A percentile compares a stretch with the other conserved stretches of the same genome.
Evolutionary conservation across 2,888 invertebrate genomes (phyloP).

Genomic region (Microctonus aethiopoides): DNA sequence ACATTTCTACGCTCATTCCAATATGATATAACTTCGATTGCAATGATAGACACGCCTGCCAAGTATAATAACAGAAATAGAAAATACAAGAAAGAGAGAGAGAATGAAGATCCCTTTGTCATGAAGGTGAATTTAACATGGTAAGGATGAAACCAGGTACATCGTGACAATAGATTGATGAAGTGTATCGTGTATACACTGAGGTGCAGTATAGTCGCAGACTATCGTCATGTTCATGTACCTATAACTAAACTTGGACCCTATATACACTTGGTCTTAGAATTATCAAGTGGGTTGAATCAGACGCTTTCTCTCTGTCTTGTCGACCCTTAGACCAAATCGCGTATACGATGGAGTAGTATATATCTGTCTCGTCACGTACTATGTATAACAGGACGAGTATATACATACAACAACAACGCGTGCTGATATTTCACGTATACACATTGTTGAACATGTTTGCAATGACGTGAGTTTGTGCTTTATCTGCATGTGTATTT

Average conservation of each 20-base stretch:
- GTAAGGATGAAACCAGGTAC: constrained; percentile 55
- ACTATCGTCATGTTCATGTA: too few species aligned
- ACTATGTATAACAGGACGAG: background rate
- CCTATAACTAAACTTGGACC: background rate
- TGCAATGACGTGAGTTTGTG: background rate
- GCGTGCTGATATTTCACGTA: constrained; percentile 18
- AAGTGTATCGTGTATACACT: too few species aligned
- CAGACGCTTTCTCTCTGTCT: background rate
- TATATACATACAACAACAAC: background rate
- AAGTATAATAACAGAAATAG: too few species aligned
- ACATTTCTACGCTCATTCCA: too few species aligned
- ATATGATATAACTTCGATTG: background rate
- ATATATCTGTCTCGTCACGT: constrained; percentile 22
- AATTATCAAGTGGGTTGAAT: background rate
- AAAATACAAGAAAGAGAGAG: too few species aligned
- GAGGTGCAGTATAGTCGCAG: constrained; percentile 50
- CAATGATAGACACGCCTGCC: background rate
- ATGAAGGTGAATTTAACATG: constrained; percentile 58
- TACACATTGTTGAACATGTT: constrained; percentile 5
- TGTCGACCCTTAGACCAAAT: constrained; percentile 12
- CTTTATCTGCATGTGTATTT: background rate
- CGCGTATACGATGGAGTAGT: too few species aligned
- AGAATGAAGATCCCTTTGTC: constrained; percentile 46
- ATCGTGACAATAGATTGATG: constrained; percentile 59
- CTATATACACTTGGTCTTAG: background rate